These are phyloP conservation scores for Andricus quercusramuli DNA, from an alignment of 2,888 invertebrate genomes.

Conservation along the genomic window DNA sequence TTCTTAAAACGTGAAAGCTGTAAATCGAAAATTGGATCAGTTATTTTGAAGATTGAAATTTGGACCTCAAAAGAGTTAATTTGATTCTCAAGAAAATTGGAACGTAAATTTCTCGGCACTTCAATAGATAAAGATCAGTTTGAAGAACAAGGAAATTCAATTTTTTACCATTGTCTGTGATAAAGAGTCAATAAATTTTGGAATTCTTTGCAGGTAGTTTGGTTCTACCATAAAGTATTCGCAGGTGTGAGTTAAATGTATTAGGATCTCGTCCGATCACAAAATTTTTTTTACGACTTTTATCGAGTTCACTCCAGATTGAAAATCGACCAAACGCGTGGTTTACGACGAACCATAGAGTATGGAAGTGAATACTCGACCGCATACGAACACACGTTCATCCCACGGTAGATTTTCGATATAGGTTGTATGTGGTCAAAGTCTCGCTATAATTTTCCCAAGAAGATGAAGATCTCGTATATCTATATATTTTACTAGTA, in stretches of 20 bases:
- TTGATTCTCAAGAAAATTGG: neutral
- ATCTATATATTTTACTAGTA: neutral
- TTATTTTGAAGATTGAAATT: neutral
- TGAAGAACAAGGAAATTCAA: conserved; percentile 14
- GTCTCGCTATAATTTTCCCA: neutral
- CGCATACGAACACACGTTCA: conserved; percentile 49
- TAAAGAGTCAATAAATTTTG: conserved; percentile 26
- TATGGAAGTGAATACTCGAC: conserved; percentile 17
- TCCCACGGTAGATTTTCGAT: conserved; percentile 42
- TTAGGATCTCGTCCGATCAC: neutral
- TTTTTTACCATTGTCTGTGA: conserved; percentile 21
- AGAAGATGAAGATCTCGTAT: conserved; percentile 1
- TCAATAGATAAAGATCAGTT: conserved; percentile 5
- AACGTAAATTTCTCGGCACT: neutral
- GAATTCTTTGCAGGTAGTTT: conserved; percentile 14
- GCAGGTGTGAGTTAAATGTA: conserved; percentile 1
- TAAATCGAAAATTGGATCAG: neutral
- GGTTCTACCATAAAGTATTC: neutral
- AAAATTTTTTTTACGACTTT: conserved; percentile 10
- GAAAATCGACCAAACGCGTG: conserved; percentile 57
- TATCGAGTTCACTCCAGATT: conserved; percentile 49
- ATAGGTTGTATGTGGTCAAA: conserved; percentile 9
- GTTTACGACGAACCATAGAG: conserved; percentile 52
- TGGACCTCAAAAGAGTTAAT: too few relatives aligned
- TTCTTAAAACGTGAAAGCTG: neutral